These are phyloP conservation scores for Lottia gigantea DNA, from an alignment of 2,888 invertebrate species.

Conservation along the genomic window DNA sequence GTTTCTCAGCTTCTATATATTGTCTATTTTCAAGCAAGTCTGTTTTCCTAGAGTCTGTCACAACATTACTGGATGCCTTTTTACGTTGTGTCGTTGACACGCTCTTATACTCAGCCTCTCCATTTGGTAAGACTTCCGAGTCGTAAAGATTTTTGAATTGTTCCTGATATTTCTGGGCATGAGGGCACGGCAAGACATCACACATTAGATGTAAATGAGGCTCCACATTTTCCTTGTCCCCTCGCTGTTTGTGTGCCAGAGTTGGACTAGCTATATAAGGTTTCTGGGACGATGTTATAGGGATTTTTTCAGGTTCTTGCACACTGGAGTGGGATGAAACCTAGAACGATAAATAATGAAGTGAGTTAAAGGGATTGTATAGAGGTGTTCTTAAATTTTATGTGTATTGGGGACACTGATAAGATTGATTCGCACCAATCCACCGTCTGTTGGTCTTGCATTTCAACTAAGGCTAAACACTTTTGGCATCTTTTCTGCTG, in stretches of 20 bases:
- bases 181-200: slow-evolving; percentile 49
- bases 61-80: slow-evolving; percentile 12
- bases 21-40: slow-evolving; percentile 47
- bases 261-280: slow-evolving; percentile 41
- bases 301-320: no score
- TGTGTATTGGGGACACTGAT: no score
- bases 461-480: no score
- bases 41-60: slow-evolving; percentile 39
- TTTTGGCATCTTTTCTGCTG: no score
- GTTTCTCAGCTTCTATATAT: slow-evolving; percentile 49
- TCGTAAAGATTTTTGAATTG: slow-evolving; percentile 8
- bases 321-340: no score
- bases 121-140: slow-evolving; percentile 9
- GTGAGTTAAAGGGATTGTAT: no score
- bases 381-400: no score
- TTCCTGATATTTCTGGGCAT: slow-evolving; percentile 24
- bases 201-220: slow-evolving; percentile 53
- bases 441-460: no score
- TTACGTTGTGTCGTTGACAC: slow-evolving; percentile 1
- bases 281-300: neutral
- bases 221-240: slow-evolving; percentile 30
- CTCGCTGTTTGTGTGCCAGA: slow-evolving; percentile 23
- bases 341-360: no score
- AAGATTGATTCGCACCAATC: no score
- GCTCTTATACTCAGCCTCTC: slow-evolving; percentile 10